Conservation (phyloP, 2,113 vertebrate species). For the Psittacula cyanocephala region DNA sequence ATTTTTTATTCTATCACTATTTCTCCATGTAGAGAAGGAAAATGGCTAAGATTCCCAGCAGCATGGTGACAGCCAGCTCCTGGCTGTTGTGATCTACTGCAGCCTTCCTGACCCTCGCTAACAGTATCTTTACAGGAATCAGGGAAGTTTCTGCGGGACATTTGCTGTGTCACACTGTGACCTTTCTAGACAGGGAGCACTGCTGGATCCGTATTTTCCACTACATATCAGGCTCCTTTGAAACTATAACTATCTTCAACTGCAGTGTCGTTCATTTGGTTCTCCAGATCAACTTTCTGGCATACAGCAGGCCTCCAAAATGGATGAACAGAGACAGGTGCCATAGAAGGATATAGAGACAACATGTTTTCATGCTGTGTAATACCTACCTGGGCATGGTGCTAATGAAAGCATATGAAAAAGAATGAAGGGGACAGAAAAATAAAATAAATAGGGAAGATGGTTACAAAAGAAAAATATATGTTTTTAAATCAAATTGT, state of each 20-base stretch:
- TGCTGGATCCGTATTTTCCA: not conserved
- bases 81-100: not conserved
- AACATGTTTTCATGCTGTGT: slow-evolving; percentile 47
- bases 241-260: not conserved
- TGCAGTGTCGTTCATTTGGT: not conserved
- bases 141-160: not conserved
- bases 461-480: slow-evolving; percentile 59
- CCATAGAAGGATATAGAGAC: not conserved
- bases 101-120: not conserved
- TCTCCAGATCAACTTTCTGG: not conserved
- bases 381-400: slow-evolving; percentile 84
- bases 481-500: slow-evolving; percentile 26
- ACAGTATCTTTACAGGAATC: not conserved
- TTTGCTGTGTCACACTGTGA: not conserved
- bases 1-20: not conserved
- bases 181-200: not conserved
- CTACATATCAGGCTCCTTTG: not conserved
- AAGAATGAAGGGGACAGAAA: slow-evolving; percentile 61
- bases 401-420: slow-evolving; percentile 75
- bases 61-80: not conserved
- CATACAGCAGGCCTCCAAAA: slow-evolving; percentile 18
- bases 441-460: slow-evolving; percentile 64
- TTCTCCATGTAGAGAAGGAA: not conserved
- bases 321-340: slow-evolving; percentile 35
- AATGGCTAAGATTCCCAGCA: not conserved